A percentile compares a stretch with the other conserved stretches of the same genome.
Evolutionary conservation across 2,888 invertebrate genomes (phyloP).

Genomic region (Melanophora roralis): DNA sequence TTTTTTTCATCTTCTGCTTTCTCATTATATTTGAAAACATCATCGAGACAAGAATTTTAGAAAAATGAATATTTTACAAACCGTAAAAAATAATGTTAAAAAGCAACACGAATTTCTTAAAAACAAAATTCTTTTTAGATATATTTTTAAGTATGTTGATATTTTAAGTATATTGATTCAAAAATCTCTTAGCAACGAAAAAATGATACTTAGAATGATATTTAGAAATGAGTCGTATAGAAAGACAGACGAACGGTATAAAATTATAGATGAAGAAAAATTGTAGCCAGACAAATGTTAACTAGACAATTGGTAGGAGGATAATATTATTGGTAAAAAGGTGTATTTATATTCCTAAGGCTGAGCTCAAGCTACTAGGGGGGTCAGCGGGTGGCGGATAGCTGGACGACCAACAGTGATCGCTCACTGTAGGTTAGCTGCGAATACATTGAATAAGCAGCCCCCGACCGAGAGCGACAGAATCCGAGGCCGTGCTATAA

Average conservation of each 20-base stretch:
- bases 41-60: neutral
- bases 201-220: no score
- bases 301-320: neutral
- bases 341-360: no score
- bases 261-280: constrained; percentile 14
- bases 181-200: constrained; percentile 6
- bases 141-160: constrained; percentile 24
- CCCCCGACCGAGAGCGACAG: no score
- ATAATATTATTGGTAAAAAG: neutral
- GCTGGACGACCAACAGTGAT: no score
- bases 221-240: no score
- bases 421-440: no score
- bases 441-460: no score
- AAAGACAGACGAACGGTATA: constrained; percentile 1
- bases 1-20: neutral
- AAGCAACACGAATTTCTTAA: constrained; percentile 12
- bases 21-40: neutral
- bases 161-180: no score
- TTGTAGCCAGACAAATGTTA: constrained; percentile 14
- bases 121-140: constrained; percentile 4
- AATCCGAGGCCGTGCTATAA: no score
- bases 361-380: no score
- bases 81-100: constrained; percentile 44
- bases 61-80: constrained; percentile 29
- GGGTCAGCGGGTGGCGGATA: no score